Percentiles rank a stretch among this genome's conserved stretches.
Evolutionary conservation across 1,140 invertebrate species (phyloP).

Genomic region (Macrobrachium rosenbergii): DNA sequence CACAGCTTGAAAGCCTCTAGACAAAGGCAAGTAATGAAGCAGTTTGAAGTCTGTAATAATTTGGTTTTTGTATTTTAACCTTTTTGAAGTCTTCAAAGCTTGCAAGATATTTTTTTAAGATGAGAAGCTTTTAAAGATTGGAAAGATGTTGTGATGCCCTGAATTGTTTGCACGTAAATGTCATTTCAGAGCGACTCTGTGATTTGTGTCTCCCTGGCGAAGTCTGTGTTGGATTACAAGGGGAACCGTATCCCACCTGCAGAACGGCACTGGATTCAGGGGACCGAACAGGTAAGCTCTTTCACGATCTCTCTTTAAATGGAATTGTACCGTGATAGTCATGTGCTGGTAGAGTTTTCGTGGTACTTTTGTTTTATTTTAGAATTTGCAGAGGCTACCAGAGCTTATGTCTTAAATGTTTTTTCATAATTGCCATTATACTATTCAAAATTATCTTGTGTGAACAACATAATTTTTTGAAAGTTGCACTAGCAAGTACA

Average conservation of each 20-base stretch:
- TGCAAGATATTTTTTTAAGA: neutral
- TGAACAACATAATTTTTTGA: too few relatives aligned
- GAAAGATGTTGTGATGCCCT: neutral
- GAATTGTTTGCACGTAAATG: neutral
- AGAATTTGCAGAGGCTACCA: too few relatives aligned
- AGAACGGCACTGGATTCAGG: slow-evolving; percentile 73
- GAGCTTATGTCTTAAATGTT: too few relatives aligned
- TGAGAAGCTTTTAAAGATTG: neutral
- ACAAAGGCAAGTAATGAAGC: too few relatives aligned
- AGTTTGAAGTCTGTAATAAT: too few relatives aligned
- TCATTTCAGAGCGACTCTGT: slow-evolving; percentile 62
- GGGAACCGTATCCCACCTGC: slow-evolving; percentile 77
- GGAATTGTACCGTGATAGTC: neutral
- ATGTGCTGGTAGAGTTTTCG: neutral
- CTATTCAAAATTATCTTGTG: too few relatives aligned
- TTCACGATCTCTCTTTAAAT: neutral
- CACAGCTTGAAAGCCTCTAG: too few relatives aligned
- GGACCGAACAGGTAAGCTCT: slow-evolving; percentile 70
- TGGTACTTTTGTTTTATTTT: too few relatives aligned
- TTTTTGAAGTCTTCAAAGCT: too few relatives aligned
- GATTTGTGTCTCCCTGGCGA: slow-evolving; percentile 69
- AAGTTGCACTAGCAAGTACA: too few relatives aligned
- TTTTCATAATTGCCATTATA: too few relatives aligned
- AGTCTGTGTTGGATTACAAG: slow-evolving; percentile 78
- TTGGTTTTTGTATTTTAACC: too few relatives aligned